Percentiles rank a stretch among this genome's conserved stretches.
Evolutionary conservation across 2,113 vertebrate species (phyloP).

Genomic region (Oceanodroma tethys): DNA sequence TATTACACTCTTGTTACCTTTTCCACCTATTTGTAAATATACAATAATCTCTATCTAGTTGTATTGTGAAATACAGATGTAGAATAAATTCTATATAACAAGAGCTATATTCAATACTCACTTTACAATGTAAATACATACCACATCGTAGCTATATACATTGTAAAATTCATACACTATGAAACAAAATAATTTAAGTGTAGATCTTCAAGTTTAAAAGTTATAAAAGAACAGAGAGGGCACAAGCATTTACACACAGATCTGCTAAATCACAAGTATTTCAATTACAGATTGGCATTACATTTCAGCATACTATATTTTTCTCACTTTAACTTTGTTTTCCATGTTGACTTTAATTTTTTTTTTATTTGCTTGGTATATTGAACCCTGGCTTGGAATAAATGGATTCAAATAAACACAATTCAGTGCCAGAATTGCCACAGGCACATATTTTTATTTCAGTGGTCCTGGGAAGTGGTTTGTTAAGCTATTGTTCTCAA

Average conservation of each 20-base stretch:
- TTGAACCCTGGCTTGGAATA: conserved; percentile 65
- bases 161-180: not conserved
- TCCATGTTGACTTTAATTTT: conserved; percentile 46
- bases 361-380: conserved; percentile 64
- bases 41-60: not conserved
- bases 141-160: not conserved
- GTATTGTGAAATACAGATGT: not conserved
- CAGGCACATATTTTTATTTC: conserved; percentile 78
- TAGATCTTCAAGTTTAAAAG: not conserved
- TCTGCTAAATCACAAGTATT: conserved; percentile 14
- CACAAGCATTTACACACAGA: not conserved
- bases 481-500: conserved; percentile 88
- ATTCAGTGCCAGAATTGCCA: conserved; percentile 73
- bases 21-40: conserved; percentile 16
- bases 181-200: not conserved
- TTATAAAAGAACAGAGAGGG: not conserved
- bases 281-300: not conserved
- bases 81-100: not conserved
- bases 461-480: conserved; percentile 86
- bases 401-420: conserved; percentile 78
- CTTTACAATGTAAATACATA: not conserved
- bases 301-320: conserved; percentile 21
- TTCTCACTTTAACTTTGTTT: conserved; percentile 54
- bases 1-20: not conserved
- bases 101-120: not conserved